phyloP scores from a whole-genome alignment of 2,797 vertebrate species.

The Eidolon dupreanum region DNA sequence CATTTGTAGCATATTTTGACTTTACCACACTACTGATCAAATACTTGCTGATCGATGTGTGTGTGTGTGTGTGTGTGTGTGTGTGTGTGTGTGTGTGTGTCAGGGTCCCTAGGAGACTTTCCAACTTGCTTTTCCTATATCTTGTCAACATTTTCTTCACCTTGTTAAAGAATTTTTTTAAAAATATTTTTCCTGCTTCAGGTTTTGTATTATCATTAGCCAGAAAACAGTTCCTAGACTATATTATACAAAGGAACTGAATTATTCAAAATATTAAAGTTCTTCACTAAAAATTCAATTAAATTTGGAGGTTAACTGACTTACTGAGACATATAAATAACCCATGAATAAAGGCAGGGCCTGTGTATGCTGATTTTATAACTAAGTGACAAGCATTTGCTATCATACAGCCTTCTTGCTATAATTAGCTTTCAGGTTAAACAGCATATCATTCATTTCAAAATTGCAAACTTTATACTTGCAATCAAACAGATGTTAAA shows the following conservation, averaged over 20 bases:
- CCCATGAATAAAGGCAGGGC: not conserved
- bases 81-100: too few relatives aligned
- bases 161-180: not conserved
- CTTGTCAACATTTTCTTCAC: not conserved
- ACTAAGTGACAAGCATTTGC: not conserved
- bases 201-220: not conserved
- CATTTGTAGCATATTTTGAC: not conserved
- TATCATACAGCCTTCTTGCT: not conserved
- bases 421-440: constrained; percentile 39
- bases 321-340: not conserved
- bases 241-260: not conserved
- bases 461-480: constrained; percentile 34
- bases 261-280: constrained; percentile 38
- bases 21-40: not conserved
- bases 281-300: not conserved
- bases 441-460: constrained; percentile 13
- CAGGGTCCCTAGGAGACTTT: not conserved
- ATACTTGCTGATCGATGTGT: not conserved
- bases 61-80: not conserved
- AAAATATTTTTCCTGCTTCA: not conserved
- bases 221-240: not conserved
- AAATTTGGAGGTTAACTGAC: not conserved
- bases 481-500: not conserved
- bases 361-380: not conserved
- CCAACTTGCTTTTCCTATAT: not conserved